Percentiles rank a stretch among this genome's conserved stretches.
These are phyloP conservation scores for Hipposideros armiger DNA, from an alignment of 2,113 vertebrate genomes.

Conservation along the genomic window DNA sequence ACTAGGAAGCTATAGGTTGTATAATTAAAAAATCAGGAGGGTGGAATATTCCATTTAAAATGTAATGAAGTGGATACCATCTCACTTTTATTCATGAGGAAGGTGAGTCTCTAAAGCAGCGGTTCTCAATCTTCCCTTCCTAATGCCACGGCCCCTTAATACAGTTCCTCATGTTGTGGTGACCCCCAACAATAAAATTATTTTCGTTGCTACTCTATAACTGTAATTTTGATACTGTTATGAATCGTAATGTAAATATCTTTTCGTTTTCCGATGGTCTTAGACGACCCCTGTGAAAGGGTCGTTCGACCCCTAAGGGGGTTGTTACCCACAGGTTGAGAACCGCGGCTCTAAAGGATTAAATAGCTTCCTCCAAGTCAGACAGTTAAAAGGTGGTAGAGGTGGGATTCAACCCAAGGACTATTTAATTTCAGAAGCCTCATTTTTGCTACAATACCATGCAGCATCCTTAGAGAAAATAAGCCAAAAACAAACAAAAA, in stretches of 20 bases:
- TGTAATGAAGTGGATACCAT: background rate
- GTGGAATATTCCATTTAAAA: background rate
- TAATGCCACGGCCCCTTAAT: too few species aligned
- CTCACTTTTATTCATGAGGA: background rate
- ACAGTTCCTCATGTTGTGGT: too few species aligned
- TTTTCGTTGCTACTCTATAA: too few species aligned
- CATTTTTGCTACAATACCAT: background rate
- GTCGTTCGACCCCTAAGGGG: too few species aligned
- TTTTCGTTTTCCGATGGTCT: too few species aligned
- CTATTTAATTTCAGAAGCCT: background rate
- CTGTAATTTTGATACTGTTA: too few species aligned
- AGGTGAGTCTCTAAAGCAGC: background rate
- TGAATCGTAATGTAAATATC: too few species aligned
- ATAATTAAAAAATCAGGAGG: background rate
- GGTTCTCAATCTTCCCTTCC: too few species aligned
- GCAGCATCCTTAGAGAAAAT: background rate
- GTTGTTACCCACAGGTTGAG: too few species aligned
- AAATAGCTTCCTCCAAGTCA: background rate
- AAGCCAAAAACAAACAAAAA: background rate
- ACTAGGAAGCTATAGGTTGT: background rate
- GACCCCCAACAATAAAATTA: too few species aligned
- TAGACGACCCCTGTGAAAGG: too few species aligned
- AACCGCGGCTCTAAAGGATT: background rate
- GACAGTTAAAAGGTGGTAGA: background rate
- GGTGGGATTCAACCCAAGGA: background rate